Evolutionary conservation across 2,888 invertebrate species (phyloP).

Genomic region (Caenorhabditis becei): DNA sequence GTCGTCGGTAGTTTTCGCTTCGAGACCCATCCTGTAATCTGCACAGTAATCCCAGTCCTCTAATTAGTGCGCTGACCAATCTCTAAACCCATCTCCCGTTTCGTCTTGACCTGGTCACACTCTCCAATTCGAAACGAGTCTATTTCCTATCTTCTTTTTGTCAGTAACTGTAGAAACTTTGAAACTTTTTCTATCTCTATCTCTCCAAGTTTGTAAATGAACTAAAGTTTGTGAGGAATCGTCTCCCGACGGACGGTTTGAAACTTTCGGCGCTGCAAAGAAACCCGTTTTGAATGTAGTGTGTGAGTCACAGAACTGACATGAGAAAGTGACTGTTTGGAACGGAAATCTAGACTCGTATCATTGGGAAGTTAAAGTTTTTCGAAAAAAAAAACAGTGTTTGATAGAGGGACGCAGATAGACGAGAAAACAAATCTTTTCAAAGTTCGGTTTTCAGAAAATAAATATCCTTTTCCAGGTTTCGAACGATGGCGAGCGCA

Average conservation of each 20-base stretch:
- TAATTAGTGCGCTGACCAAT: not conserved
- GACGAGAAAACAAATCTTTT: not conserved
- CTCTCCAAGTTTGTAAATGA: not conserved
- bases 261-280: not conserved
- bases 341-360: too few relatives aligned
- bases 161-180: not conserved
- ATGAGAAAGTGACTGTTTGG: not conserved
- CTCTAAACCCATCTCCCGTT: not conserved
- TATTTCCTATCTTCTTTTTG: not conserved
- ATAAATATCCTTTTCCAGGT: conserved; percentile 25
- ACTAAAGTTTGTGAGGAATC: not conserved
- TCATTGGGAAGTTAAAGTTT: not conserved
- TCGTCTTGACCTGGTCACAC: conserved; percentile 7
- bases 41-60: not conserved
- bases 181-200: not conserved
- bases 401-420: too few relatives aligned
- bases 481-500: conserved; percentile 43
- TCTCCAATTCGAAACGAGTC: not conserved
- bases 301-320: not conserved
- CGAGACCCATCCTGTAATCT: not conserved
- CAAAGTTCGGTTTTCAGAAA: not conserved
- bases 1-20: not conserved
- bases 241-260: conserved; percentile 4
- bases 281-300: conserved; percentile 1
- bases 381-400: conserved; percentile 1